phyloP scores from a whole-genome alignment of 2,797 vertebrate species.

The Spinus olivaceus region DNA sequence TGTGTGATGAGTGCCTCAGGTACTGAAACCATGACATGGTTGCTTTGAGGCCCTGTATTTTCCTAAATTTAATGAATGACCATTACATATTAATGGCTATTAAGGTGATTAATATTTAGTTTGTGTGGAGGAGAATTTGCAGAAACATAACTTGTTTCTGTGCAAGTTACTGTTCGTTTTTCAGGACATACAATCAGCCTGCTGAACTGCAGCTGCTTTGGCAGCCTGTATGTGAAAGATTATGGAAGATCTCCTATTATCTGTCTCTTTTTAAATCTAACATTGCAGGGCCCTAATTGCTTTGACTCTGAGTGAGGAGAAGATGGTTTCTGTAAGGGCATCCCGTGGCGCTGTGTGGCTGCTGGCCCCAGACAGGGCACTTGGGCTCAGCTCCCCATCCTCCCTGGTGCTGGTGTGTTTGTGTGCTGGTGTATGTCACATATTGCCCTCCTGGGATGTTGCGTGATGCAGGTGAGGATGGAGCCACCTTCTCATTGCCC shows the following conservation, averaged over 20 bases:
- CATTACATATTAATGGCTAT: neutral
- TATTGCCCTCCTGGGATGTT: accelerated
- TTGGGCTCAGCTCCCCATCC: accelerated
- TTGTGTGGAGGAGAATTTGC: neutral
- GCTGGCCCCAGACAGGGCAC: accelerated
- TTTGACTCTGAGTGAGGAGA: constrained; percentile 16
- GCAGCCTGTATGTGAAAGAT: constrained; percentile 18
- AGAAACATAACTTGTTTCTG: neutral
- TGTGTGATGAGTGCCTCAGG: neutral
- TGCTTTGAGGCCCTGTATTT: neutral
- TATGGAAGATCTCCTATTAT: neutral
- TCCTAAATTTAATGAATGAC: neutral
- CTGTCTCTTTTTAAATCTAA: constrained; percentile 24
- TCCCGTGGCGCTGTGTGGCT: accelerated
- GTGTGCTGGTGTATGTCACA: accelerated
- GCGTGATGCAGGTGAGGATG: neutral
- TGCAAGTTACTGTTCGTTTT: neutral
- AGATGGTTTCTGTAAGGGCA: neutral
- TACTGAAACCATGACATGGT: neutral
- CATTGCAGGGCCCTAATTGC: neutral
- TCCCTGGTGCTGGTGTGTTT: neutral
- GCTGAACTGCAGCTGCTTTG: neutral
- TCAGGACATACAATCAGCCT: neutral
- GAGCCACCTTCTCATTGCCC: neutral
- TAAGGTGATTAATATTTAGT: constrained; percentile 14